These are phyloP conservation scores for Phoeniculus purpureus DNA, from an alignment of 2,797 vertebrate species.

Conservation along the genomic window DNA sequence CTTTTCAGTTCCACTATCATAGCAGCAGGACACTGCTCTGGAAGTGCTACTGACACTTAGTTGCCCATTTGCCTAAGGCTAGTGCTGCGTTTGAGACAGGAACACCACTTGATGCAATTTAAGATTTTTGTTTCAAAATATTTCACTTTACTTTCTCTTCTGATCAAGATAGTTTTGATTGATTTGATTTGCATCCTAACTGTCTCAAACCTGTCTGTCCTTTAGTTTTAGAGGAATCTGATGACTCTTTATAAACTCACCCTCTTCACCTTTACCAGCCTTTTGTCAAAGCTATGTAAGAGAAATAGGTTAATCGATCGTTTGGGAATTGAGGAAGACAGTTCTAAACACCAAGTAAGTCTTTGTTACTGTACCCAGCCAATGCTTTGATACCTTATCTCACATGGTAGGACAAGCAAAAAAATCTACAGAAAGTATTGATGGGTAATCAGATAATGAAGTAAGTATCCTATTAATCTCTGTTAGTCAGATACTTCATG, in stretches of 20 bases:
- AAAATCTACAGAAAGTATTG: neutral
- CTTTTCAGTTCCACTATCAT: neutral
- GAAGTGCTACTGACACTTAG: neutral
- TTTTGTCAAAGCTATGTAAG: neutral
- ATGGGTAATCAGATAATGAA: neutral
- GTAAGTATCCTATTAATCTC: neutral
- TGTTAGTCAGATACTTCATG: neutral
- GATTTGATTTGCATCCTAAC: neutral
- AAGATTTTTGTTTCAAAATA: neutral
- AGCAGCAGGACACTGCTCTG: neutral
- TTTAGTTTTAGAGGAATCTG: neutral
- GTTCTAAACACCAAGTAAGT: neutral
- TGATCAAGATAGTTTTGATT: neutral
- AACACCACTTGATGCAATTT: no score
- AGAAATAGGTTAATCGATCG: neutral
- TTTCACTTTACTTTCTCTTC: neutral
- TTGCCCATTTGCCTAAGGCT: neutral
- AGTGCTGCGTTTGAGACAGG: no score
- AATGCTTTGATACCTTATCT: fast-evolving
- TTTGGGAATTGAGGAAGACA: neutral
- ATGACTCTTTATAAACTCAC: neutral
- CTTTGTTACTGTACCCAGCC: fast-evolving
- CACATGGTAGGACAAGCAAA: neutral
- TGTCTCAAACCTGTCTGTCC: neutral
- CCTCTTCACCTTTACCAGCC: neutral